Percentiles rank a stretch among this genome's conserved stretches.
Evolutionary conservation across 2,888 invertebrate species (phyloP).

Genomic region (Macrostomum cliftonense): DNA sequence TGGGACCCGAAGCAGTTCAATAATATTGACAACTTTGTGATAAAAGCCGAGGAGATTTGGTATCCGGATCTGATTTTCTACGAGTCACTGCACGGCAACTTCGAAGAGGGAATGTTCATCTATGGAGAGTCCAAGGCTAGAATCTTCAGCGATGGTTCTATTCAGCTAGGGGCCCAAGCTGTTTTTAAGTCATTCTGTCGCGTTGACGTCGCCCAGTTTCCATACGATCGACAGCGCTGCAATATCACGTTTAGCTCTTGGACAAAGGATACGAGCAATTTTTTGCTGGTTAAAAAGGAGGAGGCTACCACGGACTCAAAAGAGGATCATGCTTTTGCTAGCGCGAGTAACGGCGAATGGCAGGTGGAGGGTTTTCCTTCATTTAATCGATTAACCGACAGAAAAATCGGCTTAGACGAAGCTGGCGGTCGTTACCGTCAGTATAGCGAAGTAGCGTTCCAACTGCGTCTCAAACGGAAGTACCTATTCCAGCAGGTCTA

Average conservation of each 20-base stretch:
- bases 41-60: slow-evolving; percentile 8
- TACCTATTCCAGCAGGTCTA: slow-evolving; percentile 6
- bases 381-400: background rate
- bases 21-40: slow-evolving; percentile 4
- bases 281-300: slow-evolving; percentile 5
- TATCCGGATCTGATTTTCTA: slow-evolving; percentile 9
- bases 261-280: slow-evolving; percentile 8
- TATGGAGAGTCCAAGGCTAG: slow-evolving; percentile 10
- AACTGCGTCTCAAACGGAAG: slow-evolving; percentile 6
- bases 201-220: slow-evolving; percentile 6
- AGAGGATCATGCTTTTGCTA: slow-evolving; percentile 7
- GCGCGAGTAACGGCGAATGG: slow-evolving; percentile 10
- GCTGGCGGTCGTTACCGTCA: background rate
- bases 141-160: slow-evolving; percentile 6
- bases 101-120: slow-evolving; percentile 10
- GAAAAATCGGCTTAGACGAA: background rate
- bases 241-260: slow-evolving; percentile 10
- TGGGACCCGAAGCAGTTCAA: slow-evolving; percentile 6
- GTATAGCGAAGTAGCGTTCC: slow-evolving; percentile 9
- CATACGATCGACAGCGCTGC: slow-evolving; percentile 7
- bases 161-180: slow-evolving; percentile 8
- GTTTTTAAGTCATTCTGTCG: slow-evolving; percentile 10
- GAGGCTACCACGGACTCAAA: background rate
- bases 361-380: slow-evolving; percentile 8
- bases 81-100: slow-evolving; percentile 11